Conservation (phyloP, 2,113 vertebrate genomes). For the Gyps fulvus region DNA sequence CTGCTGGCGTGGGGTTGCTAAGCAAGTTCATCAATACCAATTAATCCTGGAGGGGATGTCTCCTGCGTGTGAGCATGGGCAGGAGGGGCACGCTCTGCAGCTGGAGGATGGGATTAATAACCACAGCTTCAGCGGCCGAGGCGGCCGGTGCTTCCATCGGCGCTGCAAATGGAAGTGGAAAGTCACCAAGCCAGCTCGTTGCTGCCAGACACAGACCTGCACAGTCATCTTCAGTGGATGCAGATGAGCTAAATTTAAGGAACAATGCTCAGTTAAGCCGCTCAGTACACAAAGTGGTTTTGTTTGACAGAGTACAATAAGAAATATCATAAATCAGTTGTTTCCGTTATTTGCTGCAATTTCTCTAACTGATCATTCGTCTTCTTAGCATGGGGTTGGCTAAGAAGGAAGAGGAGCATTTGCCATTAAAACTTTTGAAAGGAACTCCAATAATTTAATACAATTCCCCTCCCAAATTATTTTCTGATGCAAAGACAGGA, state of each 20-base stretch:
- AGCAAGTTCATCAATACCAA: background rate
- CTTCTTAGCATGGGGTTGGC: background rate
- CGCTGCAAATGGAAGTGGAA: fast-evolving
- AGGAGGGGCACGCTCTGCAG: background rate
- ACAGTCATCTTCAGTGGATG: background rate
- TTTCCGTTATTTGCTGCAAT: background rate
- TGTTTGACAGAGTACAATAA: background rate
- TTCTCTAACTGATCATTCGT: background rate
- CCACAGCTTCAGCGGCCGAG: background rate
- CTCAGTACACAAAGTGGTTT: background rate
- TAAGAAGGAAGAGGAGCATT: background rate
- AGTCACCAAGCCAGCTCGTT: background rate
- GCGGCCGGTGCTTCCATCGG: background rate
- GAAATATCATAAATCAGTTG: background rate
- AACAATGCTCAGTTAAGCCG: background rate
- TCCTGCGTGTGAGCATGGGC: background rate
- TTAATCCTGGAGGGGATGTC: background rate
- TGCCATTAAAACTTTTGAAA: background rate
- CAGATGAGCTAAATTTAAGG: background rate
- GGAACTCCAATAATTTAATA: background rate
- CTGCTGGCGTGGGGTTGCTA: background rate
- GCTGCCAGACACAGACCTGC: background rate
- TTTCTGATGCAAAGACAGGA: background rate
- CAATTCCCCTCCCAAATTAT: background rate
- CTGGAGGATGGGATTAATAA: background rate